Base-by-base conservation (phyloP, 2,113 vertebrate species). In the Menidia beryllina region DNA sequence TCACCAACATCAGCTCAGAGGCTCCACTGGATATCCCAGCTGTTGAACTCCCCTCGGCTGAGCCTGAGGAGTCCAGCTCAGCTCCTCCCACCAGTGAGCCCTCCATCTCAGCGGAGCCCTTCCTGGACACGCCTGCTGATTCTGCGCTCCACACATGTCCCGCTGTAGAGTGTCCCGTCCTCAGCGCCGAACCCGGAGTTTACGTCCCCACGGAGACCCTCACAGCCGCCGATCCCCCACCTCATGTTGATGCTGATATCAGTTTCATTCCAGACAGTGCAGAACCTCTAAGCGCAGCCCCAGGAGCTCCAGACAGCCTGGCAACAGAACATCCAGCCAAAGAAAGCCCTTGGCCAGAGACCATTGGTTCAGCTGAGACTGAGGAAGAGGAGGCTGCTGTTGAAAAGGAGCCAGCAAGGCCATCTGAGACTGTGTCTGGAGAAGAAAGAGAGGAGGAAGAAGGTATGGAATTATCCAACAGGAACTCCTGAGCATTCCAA, bases 1-100 rank as follows among this genome's bases (percentile, higher is more conserved):
- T 90, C 85, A 88, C 90, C 69, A 70, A 83, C 79, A 81, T 91
- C 1, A 80, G 89, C 57, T 34, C 89, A 25, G 79, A 60, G 24
- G 72, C 63, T 59, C 82, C 76, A 10, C 52, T 87, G 0, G 84
- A 91, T 70, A 50, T 84, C 17, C 39, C 75, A 10, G 19, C 74
- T 34, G 45, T 76, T 7, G 84, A 87, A 51, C 52, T 85, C 21
- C 56, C 47, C 9, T 58, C 48, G 3, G 55, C 39, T 0, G 81
- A 90, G 38, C 26, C 70, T 0, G 78, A 83, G 23, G 81, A 81
- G 77, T 14, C 36, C 49, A 69, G 60, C 52, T 50, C 72, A 1
- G 34, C 41, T 57, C 14, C 67, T 50, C 21, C n/a, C 19, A 10
- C 60, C 13, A 58, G 69, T 1, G 82, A 81, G 8, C 12, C 34